A percentile compares a stretch with the other conserved stretches of the same genome.
These are phyloP conservation scores for Drosophila hamatofila DNA, from an alignment of 2,888 invertebrate species.

Conservation along the genomic window DNA sequence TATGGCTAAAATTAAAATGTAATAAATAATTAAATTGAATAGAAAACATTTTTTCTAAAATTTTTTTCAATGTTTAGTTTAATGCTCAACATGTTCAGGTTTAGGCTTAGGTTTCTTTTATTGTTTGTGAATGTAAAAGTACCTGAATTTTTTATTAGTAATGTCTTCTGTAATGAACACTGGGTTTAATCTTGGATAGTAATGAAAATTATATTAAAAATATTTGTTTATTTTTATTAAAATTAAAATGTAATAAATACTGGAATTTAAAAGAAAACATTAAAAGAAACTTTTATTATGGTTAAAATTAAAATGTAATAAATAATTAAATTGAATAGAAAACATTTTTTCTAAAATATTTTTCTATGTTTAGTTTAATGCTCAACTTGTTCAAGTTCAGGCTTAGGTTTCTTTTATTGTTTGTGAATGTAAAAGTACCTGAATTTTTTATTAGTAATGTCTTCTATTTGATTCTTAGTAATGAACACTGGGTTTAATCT, in stretches of 20 bases:
- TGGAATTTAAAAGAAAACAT: too few species aligned
- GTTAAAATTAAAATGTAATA: not conserved
- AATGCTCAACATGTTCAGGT: not conserved
- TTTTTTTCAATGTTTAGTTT: not conserved
- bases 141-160: too few species aligned
- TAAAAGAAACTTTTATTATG: too few species aligned
- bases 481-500: too few species aligned
- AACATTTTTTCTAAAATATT: rapidly evolving
- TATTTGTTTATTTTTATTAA: too few species aligned
- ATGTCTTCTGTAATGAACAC: not conserved
- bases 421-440: not conserved
- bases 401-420: not conserved
- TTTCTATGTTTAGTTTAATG: not conserved
- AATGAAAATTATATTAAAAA: not conserved
- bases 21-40: not conserved
- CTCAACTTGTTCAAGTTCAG: not conserved
- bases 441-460: too few species aligned
- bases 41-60: not conserved
- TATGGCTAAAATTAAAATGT: not conserved
- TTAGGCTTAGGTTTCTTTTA: not conserved
- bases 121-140: slow-evolving; percentile 2
- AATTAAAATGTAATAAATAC: too few species aligned
- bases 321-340: not conserved
- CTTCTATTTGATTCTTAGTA: too few species aligned
- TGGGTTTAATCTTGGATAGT: too few species aligned